phyloP scores from a whole-genome alignment of 2,113 vertebrate genomes.

The Elaphurus davidianus region DNA sequence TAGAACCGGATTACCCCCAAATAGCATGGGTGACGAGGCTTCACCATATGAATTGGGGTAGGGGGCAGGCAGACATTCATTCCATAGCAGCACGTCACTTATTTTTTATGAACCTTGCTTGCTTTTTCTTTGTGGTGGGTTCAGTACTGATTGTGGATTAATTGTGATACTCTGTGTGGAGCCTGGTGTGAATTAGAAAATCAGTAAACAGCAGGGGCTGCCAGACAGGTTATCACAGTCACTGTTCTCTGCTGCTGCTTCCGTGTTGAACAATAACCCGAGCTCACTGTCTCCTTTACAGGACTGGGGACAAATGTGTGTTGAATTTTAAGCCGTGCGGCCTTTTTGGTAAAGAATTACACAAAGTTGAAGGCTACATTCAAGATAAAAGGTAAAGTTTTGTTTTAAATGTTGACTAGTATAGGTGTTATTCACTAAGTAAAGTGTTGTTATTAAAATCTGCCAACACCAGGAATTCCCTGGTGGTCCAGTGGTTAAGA shows the following conservation, averaged over 20 bases:
- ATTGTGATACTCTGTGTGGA: not conserved
- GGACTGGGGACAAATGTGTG: constrained; percentile 95
- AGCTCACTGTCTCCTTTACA: constrained; percentile 74
- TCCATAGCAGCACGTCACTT: not conserved
- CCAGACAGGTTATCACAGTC: not conserved
- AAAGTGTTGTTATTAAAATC: not conserved
- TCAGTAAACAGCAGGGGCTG: not conserved
- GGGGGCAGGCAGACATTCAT: not conserved
- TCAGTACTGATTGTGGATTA: not conserved
- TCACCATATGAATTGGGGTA: not conserved
- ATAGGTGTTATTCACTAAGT: not conserved
- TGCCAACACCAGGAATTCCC: not conserved
- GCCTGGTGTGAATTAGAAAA: not conserved
- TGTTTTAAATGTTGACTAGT: not conserved
- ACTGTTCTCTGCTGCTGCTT: not conserved
- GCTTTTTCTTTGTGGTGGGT: not conserved
- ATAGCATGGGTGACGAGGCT: not conserved
- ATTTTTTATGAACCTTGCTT: too few relatives aligned
- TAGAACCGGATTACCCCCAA: not conserved
- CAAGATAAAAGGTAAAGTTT: constrained; percentile 94
- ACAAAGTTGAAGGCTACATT: constrained; percentile 99
- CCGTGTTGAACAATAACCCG: not conserved
- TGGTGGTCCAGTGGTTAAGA: not conserved
- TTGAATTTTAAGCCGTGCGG: constrained; percentile 96
- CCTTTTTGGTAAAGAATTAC: constrained; percentile 97